Evolutionary conservation across 1,140 invertebrate species (phyloP).

Genomic region (Saccostrea echinata): DNA sequence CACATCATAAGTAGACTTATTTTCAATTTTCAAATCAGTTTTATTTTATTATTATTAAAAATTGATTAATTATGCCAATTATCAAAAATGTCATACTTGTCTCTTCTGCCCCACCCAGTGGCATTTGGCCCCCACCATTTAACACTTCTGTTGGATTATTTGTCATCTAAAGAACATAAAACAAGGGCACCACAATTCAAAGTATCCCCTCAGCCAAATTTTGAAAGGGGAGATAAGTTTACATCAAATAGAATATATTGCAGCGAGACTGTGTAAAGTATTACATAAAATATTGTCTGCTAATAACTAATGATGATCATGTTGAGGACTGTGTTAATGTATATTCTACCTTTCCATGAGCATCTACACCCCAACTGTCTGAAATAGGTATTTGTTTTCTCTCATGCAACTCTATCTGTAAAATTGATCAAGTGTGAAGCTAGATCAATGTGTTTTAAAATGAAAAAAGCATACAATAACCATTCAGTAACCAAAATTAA

Average conservation of each 20-base stretch:
- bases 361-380: constrained; percentile 71
- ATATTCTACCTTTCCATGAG: constrained; percentile 63
- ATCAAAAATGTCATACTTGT: constrained; percentile 55
- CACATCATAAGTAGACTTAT: not conserved
- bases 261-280: too few relatives aligned
- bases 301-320: not conserved
- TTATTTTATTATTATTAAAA: not conserved
- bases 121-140: constrained; percentile 68
- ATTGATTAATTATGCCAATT: not conserved
- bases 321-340: not conserved
- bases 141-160: constrained; percentile 66
- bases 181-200: not conserved
- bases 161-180: constrained; percentile 56
- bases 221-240: not conserved
- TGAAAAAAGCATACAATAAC: too few relatives aligned
- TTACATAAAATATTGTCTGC: not conserved
- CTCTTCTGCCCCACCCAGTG: constrained; percentile 69
- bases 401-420: constrained; percentile 72
- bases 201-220: not conserved
- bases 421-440: not conserved
- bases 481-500: too few relatives aligned
- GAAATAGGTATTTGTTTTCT: constrained; percentile 69
- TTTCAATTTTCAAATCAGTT: too few relatives aligned
- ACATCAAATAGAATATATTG: not conserved
- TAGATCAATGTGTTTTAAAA: too few relatives aligned